Base-by-base conservation (phyloP, 2,113 vertebrate species). In the Electrona antarctica region DNA sequence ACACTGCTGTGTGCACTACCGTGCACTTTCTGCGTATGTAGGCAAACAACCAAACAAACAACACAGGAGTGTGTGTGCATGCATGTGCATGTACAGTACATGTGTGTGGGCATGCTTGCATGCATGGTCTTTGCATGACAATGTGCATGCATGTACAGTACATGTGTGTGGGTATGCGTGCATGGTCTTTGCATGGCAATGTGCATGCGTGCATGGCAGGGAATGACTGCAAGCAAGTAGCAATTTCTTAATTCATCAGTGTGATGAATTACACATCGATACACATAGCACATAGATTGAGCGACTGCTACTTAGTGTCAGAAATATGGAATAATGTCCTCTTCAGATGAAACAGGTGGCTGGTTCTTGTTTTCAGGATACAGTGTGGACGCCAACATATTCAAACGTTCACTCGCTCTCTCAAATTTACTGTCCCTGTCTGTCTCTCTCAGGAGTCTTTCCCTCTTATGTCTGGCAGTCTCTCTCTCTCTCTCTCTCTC, bases 341-440 rank as follows among this genome's bases (percentile, higher is more conserved):
- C 33, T 41, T 3, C 33, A 6, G 33, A 41, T 41, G 33, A 41
- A 41, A 41, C 33, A 41, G 33, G 33, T 41, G 64, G 71, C 15
- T 15, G 73, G 82, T 77, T 67, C 41, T 52, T 12, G 62, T 79
- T 78, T 15, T 64, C 8, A 54, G 28, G 5, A 45, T 33, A 62
- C 33, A 28, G 7, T 5, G 41, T 54, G 49, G 8, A 60, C 58
- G 10, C 12, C 21, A 7, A 60, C 7, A 56, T 41, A 4, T 3
- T 52, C 21, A 21, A 21, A 21, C 50, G 3, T 14, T 49, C 45
- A 49, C 48, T 64, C 9, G 1, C 15, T n/a, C 14, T 50, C 10
- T 33, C 48, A 7, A 12, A 1, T 41, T 41, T 3, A 41, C 33
- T 6, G 33, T 41, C 33, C 5, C 33, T 41, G 33, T 41, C 33